Base-by-base conservation (phyloP, 1,140 invertebrate species). In the Laupala kohalensis region DNA sequence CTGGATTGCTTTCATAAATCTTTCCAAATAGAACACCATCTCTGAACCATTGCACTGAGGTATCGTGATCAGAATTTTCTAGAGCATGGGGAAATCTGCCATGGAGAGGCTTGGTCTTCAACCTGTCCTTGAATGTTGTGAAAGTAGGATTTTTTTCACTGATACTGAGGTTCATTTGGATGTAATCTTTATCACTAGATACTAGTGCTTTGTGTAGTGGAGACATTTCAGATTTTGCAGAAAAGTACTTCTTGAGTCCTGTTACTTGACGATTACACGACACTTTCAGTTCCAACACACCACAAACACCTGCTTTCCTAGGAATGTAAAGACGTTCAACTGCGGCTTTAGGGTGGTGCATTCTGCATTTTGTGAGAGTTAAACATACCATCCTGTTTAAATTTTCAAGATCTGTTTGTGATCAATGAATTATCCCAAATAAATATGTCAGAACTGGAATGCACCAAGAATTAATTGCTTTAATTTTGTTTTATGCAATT, bases 331-430 rank as follows among this genome's bases (percentile, higher is more conserved):
- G 6, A 26, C 67, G 25, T 69, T 69, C 25, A 69, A 69, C n/a
- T 26, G 9, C 25, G 5, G 67, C 6, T 27, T 69, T 69, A 24
- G 67, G 67, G 67, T 69, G 19, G 13, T 26, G 28, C 67, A 69
- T 69, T 24, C 67, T n/a, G 67, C 6, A 69, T 26, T 69, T 69
- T 13, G n/a, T 24, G 25, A 69, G 67, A 6, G 6, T 26, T 6
- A 6, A 12, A 13, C 67, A 13, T n/a, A 29, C 28, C 29, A 69
- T 23, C 9, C 25, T 24, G 29, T 69, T 30, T n/a, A 69, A n/a
- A n/a, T 69, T 27, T 9, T 69, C 67, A n/a, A 69, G 26, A n/a
- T 69, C 67, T 26, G 67, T 69, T 69, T 69, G 25, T 23, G n/a
- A 26, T 25, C 25, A 69, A 23, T 26, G 6, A 13, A 69, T 13